phyloP scores from a whole-genome alignment of 1,140 invertebrate genomes.

The Drosophila arawakana region DNA sequence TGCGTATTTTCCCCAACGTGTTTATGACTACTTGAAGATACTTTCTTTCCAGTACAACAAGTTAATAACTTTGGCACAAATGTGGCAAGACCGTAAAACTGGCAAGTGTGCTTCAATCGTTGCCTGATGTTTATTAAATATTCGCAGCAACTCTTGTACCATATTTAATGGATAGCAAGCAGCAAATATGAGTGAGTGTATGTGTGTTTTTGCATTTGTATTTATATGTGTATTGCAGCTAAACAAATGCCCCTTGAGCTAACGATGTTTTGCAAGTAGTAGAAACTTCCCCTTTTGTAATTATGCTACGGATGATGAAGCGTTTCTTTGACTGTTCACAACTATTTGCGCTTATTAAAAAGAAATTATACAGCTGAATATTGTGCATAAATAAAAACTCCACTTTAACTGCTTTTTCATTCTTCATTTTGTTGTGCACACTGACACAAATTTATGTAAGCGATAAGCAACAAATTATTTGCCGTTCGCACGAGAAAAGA shows the following conservation, averaged over 20 bases:
- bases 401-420: not conserved
- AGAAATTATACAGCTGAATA: conserved; percentile 67
- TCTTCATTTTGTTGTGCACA: conserved; percentile 6
- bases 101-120: conserved; percentile 14
- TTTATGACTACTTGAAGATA: conserved; percentile 42
- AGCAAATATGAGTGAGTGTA: conserved; percentile 17
- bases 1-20: not conserved
- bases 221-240: conserved; percentile 15
- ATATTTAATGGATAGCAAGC: conserved; percentile 59
- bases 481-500: conserved; percentile 12
- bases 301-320: conserved; percentile 60
- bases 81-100: conserved; percentile 42
- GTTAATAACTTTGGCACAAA: conserved; percentile 75
- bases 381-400: conserved; percentile 5
- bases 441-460: conserved; percentile 71
- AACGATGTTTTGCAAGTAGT: conserved; percentile 22
- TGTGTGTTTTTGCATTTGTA: too few relatives aligned
- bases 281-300: conserved; percentile 11
- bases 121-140: conserved; percentile 73
- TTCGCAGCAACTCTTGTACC: conserved; percentile 54
- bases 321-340: conserved; percentile 51
- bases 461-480: conserved; percentile 58
- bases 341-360: conserved; percentile 75
- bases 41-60: conserved; percentile 16
- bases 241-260: conserved; percentile 46